Percentiles rank a stretch among this genome's conserved stretches.
Conservation (phyloP, 2,113 vertebrate genomes). For the Gulo gulo region DNA sequence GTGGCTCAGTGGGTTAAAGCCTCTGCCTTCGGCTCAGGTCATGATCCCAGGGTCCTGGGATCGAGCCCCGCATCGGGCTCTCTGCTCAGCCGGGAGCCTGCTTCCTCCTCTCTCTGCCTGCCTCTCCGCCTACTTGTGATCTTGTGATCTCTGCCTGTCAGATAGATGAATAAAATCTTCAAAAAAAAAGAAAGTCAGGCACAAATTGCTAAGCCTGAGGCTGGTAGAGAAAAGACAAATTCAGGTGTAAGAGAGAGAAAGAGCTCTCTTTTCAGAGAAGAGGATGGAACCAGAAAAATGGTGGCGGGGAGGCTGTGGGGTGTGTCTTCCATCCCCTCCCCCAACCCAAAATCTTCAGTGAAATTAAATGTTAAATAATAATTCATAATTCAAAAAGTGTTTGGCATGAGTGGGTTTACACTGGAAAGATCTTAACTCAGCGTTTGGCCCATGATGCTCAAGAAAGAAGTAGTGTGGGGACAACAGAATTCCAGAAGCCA, state of each 20-base stretch:
- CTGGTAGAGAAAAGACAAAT: not conserved
- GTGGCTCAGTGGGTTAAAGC: too few relatives aligned
- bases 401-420: not conserved
- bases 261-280: not conserved
- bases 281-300: not conserved
- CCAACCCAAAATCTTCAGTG: not conserved
- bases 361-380: not conserved
- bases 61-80: too few relatives aligned
- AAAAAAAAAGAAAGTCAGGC: not conserved
- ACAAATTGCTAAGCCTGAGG: not conserved
- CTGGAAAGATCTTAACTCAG: not conserved
- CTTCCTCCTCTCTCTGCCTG: too few relatives aligned
- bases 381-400: not conserved
- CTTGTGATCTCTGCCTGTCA: too few relatives aligned
- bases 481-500: not conserved
- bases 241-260: not conserved
- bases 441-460: not conserved
- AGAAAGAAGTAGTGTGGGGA: not conserved
- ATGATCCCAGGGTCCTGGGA: too few relatives aligned
- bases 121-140: too few relatives aligned
- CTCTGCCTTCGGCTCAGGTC: too few relatives aligned
- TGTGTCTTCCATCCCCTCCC: not conserved
- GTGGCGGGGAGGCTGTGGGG: fast-evolving
- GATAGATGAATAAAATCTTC: too few relatives aligned
- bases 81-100: too few relatives aligned